These are phyloP conservation scores for Lethenteron reissneri DNA, from an alignment of 2,113 vertebrate genomes.

Conservation along the genomic window DNA sequence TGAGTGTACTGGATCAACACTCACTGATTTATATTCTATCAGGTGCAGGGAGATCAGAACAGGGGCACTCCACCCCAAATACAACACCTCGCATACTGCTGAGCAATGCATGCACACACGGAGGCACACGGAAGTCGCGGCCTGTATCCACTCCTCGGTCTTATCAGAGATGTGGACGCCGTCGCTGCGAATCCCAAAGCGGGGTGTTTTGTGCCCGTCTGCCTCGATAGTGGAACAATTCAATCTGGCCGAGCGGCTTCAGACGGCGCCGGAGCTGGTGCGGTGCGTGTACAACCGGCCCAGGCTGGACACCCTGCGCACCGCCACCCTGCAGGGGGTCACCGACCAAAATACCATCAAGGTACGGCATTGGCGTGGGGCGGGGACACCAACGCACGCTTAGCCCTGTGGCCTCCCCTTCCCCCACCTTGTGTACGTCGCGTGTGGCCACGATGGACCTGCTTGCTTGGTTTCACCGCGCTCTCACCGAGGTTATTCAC, in stretches of 20 bases:
- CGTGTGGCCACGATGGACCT: background rate
- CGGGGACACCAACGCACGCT: no score
- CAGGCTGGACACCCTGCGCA: conserved; percentile 42
- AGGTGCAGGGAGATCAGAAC: no score
- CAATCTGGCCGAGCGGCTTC: conserved; percentile 46
- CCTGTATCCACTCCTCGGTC: no score
- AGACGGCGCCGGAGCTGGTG: conserved; percentile 51
- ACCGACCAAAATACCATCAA: conserved; percentile 18
- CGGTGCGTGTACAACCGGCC: conserved; percentile 62
- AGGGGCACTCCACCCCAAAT: no score
- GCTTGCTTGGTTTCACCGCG: background rate
- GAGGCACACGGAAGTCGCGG: no score
- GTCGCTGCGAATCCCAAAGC: no score
- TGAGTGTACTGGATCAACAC: no score
- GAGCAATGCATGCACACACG: no score
- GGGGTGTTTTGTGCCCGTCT: background rate
- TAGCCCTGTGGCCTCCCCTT: background rate
- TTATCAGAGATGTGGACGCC: no score
- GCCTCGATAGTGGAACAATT: conserved; percentile 39
- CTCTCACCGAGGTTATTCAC: background rate
- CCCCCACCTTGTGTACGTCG: background rate
- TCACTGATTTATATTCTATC: no score
- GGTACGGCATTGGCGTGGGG: conserved; percentile 21
- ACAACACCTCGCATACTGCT: no score
- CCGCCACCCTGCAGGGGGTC: conserved; percentile 35